A percentile compares a stretch with the other conserved stretches of the same genome.
These are phyloP conservation scores for Cotesia vestalis DNA, from an alignment of 1,140 invertebrate genomes.

Conservation along the genomic window DNA sequence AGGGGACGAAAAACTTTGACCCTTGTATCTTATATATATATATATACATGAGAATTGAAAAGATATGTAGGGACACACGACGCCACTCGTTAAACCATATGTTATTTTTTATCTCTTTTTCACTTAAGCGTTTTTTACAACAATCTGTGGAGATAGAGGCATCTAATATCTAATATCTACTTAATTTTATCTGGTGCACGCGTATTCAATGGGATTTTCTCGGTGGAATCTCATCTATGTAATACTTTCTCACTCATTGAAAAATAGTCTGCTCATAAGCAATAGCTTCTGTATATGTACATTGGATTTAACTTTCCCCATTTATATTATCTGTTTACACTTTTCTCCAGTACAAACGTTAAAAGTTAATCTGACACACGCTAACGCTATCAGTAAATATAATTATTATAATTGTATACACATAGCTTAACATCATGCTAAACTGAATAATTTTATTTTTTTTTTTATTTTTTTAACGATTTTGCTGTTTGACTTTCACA, in stretches of 20 bases:
- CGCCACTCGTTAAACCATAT: constrained; percentile 27
- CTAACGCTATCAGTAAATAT: constrained; percentile 43
- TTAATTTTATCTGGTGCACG: no score
- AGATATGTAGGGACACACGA: constrained; percentile 16
- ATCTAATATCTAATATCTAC: neutral
- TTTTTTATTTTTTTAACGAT: neutral
- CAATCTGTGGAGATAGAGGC: neutral
- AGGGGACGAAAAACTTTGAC: constrained; percentile 14
- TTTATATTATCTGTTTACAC: constrained; percentile 5
- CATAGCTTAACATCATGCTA: constrained; percentile 10
- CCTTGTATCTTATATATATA: neutral
- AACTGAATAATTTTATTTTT: no score
- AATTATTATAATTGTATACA: constrained; percentile 32
- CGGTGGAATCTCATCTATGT: no score
- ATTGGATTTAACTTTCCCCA: neutral
- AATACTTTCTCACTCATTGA: no score
- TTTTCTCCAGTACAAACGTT: constrained; percentile 15
- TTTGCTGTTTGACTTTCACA: constrained; percentile 44
- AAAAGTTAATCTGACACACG: constrained; percentile 40
- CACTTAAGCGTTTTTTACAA: neutral
- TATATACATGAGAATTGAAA: no score
- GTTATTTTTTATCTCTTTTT: constrained; percentile 23
- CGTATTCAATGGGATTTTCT: neutral
- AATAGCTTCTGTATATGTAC: no score
- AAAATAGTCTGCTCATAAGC: no score